Evolutionary conservation across 2,888 invertebrate genomes (phyloP).

Genomic region (Polydrusus pterygomalis): DNA sequence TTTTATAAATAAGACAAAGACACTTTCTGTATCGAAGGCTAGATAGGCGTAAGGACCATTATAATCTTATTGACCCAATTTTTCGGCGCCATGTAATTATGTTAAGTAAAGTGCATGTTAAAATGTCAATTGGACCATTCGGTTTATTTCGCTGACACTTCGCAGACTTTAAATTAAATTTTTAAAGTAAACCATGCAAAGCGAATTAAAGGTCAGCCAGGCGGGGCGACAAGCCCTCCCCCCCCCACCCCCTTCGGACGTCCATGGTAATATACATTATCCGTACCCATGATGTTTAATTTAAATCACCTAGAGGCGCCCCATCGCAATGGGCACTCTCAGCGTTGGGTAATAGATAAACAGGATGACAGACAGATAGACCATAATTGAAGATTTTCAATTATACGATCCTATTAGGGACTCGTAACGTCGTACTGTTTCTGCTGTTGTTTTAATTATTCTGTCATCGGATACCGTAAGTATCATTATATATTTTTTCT

Average conservation of each 20-base stretch:
- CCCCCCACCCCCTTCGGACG: too few species aligned
- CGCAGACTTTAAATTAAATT: too few species aligned
- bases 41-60: neutral
- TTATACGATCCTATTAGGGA: neutral
- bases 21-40: too few species aligned
- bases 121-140: too few species aligned
- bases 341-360: neutral
- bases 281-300: neutral
- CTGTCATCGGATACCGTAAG: slow-evolving; percentile 10
- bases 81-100: neutral
- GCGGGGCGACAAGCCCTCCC: too few species aligned
- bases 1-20: too few species aligned
- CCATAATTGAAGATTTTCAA: slow-evolving; percentile 19
- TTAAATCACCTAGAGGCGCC: slow-evolving; percentile 20
- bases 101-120: neutral
- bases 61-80: neutral
- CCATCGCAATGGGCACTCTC: neutral
- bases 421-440: too few species aligned
- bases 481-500: too few species aligned
- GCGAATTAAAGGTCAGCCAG: too few species aligned
- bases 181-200: too few species aligned
- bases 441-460: slow-evolving; percentile 22
- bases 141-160: too few species aligned
- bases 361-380: slow-evolving; percentile 18
- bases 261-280: neutral